A percentile compares a stretch with the other conserved stretches of the same genome.
phyloP scores from a whole-genome alignment of 2,888 invertebrate species.

The Nomada fucata region DNA sequence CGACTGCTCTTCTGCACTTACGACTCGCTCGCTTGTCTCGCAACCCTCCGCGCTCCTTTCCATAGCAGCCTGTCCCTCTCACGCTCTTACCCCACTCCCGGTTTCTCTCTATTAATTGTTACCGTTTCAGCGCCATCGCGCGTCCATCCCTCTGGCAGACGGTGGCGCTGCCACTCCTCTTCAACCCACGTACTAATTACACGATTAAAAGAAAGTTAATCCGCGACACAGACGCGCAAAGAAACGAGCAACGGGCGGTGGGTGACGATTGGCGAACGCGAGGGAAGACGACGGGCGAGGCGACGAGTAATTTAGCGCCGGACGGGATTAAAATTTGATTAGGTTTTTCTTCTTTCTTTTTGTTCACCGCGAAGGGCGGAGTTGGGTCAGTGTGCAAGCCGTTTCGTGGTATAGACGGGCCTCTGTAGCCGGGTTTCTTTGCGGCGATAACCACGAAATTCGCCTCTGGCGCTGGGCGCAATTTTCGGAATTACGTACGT shows the following conservation, averaged over 20 bases:
- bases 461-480: conserved; percentile 29
- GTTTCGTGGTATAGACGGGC: conserved; percentile 58
- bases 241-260: conserved; percentile 26
- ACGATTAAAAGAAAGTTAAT: conserved; percentile 69
- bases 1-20: conserved; percentile 62
- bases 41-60: not conserved
- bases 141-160: not conserved
- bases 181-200: conserved; percentile 49
- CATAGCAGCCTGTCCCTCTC: not conserved
- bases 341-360: conserved; percentile 3
- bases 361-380: not conserved
- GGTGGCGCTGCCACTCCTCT: not conserved
- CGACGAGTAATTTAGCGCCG: conserved; percentile 78
- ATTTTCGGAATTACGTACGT: conserved; percentile 53
- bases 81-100: not conserved
- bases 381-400: conserved; percentile 43
- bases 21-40: conserved; percentile 30
- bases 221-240: conserved; percentile 39
- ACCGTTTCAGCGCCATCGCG: conserved; percentile 19
- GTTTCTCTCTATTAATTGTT: conserved; percentile 53
- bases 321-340: conserved; percentile 75
- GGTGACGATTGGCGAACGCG: conserved; percentile 23
- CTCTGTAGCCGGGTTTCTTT: conserved; percentile 60
- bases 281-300: conserved; percentile 28
- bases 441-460: conserved; percentile 38